Evolutionary conservation across 2,113 vertebrate species (phyloP).

Genomic region (Grallaria varia): DNA sequence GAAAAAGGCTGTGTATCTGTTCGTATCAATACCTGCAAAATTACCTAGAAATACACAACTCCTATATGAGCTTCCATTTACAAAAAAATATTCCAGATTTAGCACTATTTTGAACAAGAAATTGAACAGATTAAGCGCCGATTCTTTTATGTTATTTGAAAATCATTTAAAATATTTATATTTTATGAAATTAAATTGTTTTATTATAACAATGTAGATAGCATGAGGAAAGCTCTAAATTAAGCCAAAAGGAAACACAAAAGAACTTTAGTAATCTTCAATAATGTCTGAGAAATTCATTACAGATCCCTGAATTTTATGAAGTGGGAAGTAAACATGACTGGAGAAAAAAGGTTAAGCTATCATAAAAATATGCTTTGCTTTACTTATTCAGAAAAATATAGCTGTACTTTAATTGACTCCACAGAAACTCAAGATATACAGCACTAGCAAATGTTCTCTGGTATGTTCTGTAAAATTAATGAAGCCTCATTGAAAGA

Average conservation of each 20-base stretch:
- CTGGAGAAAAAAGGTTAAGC: background rate
- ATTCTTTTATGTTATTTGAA: background rate
- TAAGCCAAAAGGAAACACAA: background rate
- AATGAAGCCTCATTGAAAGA: slow-evolving; percentile 12
- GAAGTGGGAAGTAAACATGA: background rate
- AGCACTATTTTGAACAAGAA: background rate
- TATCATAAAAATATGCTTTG: background rate
- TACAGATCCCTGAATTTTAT: background rate
- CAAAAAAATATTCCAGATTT: background rate
- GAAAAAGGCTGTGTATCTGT: background rate
- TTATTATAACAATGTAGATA: background rate
- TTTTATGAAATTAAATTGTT: background rate
- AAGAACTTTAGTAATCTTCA: background rate
- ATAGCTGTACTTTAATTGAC: background rate
- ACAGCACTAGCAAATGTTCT: background rate
- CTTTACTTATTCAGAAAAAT: background rate
- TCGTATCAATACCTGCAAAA: background rate
- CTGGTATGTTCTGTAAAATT: background rate
- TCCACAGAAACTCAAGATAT: background rate
- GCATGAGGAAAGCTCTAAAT: background rate
- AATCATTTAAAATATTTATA: background rate
- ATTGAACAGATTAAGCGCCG: background rate
- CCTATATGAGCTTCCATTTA: background rate
- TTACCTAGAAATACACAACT: background rate
- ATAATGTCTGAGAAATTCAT: background rate